Base-by-base conservation (phyloP, 2,888 invertebrate species). In the Brenthis hecate region DNA sequence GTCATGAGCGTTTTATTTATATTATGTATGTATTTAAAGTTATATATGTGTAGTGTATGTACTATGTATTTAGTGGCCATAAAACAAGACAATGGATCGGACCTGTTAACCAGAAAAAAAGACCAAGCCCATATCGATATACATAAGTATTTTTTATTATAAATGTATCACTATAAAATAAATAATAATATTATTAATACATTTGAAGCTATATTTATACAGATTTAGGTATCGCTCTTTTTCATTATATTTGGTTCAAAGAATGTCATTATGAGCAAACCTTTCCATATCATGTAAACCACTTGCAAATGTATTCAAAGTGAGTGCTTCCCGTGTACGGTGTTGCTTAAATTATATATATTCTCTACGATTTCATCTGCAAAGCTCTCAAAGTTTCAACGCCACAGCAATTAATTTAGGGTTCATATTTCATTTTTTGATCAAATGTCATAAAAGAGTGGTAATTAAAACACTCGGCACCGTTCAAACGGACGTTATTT, bases 231-330 rank as follows among this genome's bases (percentile, higher is more conserved):
- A 58, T 58, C 43, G 58, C 53, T 54, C 51, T 70, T 68, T n/a
- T n/a, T n/a, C n/a, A n/a, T n/a, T n/a, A n/a, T n/a, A 85, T 85
- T 84, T 81, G 80, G 85, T 85, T 86, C 84, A 86, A 86, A 84
- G 78, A 82, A 80, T 75, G 70, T 81, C 82, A 83, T 88, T 87
- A 88, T 86, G 83, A 85, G 82, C 84, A 83, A 84, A 78, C 84
- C 82, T 84, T 81, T 81, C 85, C 81, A 82, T 85, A 84, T 81
- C 84, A 79, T 82, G 86, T 82, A 83, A 85, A 85, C 83, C 85
- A 85, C 82, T 87, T 87, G 87, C 85, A 90, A 90, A 89, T 89
- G 85, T 87, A 89, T 89, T 89, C 88, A 86, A 84, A 82, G 85
- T 85, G 85, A 68, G 67, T 86, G 85, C 86, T 81, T 85, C 83